Conservation (phyloP, 2,797 vertebrate genomes). For the Phrynocephalus guinanensis region DNA sequence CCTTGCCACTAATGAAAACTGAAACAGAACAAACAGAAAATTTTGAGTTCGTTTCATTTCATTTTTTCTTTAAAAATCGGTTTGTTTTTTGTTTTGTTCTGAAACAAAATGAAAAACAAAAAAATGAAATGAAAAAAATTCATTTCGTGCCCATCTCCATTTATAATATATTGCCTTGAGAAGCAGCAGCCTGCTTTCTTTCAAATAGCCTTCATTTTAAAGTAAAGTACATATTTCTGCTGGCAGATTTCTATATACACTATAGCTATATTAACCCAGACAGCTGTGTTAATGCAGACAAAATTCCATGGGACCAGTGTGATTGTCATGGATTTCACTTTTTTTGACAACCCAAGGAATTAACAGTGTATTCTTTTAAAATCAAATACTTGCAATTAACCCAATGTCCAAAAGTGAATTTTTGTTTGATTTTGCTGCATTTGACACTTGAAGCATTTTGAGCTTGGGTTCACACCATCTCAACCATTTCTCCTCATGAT, state of each 20-base stretch:
- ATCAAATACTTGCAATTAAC: slow-evolving; percentile 48
- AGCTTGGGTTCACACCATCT: slow-evolving; percentile 22
- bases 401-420: slow-evolving; percentile 35
- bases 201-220: background rate
- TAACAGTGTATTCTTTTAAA: slow-evolving; percentile 51
- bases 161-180: background rate
- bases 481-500: slow-evolving; percentile 2
- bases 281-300: slow-evolving; percentile 1
- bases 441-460: slow-evolving; percentile 40
- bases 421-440: slow-evolving; percentile 39
- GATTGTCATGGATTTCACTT: background rate
- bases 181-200: background rate
- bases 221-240: background rate
- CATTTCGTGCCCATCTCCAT: background rate
- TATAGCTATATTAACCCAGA: slow-evolving; percentile 6
- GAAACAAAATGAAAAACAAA: too few relatives aligned
- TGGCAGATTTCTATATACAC: background rate
- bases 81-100: too few relatives aligned
- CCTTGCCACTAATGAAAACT: too few relatives aligned
- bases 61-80: too few relatives aligned
- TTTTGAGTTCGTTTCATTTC: too few relatives aligned
- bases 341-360: slow-evolving; percentile 26
- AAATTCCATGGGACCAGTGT: background rate
- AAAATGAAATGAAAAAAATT: too few relatives aligned
- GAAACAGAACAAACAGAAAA: too few relatives aligned